Conservation (phyloP, 2,888 invertebrate species). For the Rapana venosa region DNA sequence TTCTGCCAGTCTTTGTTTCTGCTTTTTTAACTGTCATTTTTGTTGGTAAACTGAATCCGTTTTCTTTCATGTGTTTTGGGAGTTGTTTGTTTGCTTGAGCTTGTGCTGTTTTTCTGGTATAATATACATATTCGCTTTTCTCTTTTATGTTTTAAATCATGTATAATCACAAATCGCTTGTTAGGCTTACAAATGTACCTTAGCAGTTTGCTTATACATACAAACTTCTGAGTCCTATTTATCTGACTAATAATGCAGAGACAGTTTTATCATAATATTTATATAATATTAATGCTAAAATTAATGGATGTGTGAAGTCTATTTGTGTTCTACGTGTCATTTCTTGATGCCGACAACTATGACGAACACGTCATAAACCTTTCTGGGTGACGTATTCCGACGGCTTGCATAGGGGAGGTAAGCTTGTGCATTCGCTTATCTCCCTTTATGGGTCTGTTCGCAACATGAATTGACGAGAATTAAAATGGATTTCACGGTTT, state of each 20-base stretch:
- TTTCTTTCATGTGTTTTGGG: neutral
- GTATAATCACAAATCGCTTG: too few species aligned
- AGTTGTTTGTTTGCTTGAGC: neutral
- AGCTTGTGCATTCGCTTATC: conserved; percentile 17
- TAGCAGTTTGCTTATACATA: too few species aligned
- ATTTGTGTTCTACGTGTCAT: neutral
- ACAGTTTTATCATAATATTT: neutral
- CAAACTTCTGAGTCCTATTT: neutral
- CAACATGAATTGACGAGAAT: conserved; percentile 14
- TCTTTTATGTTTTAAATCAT: too few species aligned
- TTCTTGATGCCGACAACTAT: neutral
- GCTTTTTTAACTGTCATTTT: neutral
- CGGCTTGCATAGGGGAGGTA: neutral
- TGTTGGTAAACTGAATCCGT: neutral
- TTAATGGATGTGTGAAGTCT: neutral
- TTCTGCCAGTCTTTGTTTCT: neutral
- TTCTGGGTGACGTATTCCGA: conserved; percentile 9
- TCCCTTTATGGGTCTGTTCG: neutral
- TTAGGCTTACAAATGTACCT: too few species aligned
- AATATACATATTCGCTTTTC: too few species aligned
- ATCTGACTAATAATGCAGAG: neutral
- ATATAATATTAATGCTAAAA: neutral
- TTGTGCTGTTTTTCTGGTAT: too few species aligned
- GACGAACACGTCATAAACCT: conserved; percentile 23
- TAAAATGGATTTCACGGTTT: neutral